These are phyloP conservation scores for Meandrina meandrites DNA, from an alignment of 92 coral and sea anemone genomes.

Conservation along the genomic window DNA sequence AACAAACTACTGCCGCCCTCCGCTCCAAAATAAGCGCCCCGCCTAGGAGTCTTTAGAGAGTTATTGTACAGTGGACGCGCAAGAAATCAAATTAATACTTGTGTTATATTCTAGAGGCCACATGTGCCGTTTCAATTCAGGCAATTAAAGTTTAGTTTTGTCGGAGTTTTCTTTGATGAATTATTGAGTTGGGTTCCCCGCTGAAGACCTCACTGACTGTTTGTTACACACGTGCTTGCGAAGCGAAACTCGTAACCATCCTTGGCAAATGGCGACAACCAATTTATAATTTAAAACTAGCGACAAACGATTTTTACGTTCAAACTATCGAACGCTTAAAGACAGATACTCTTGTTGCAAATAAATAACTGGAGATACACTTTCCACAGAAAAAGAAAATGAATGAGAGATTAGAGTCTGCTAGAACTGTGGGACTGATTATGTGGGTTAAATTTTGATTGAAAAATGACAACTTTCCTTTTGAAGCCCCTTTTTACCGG, in stretches of 20 bases:
- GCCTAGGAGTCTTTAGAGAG: neutral
- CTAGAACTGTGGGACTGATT: neutral
- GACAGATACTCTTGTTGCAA: neutral
- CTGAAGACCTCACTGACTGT: slow-evolving; percentile 11
- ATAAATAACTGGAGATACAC: neutral
- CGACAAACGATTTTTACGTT: neutral
- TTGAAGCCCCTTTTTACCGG: neutral
- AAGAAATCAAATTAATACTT: slow-evolving; percentile 2
- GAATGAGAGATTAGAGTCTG: neutral
- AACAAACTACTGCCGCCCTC: slow-evolving; percentile 18
- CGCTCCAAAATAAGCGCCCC: neutral
- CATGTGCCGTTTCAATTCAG: slow-evolving; percentile 8
- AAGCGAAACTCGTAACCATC: slow-evolving; percentile 5
- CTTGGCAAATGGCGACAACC: neutral
- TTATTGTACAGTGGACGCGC: neutral
- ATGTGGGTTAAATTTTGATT: neutral
- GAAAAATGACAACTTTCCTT: neutral
- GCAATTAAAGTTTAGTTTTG: slow-evolving; percentile 22
- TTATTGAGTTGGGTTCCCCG: slow-evolving; percentile 46
- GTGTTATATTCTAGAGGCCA: slow-evolving; percentile 13
- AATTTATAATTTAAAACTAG: neutral
- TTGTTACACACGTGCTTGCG: slow-evolving; percentile 8
- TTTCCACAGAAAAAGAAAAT: neutral
- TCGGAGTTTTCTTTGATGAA: slow-evolving; percentile 44
- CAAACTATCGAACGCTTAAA: neutral